Conservation (phyloP, 2,888 invertebrate genomes). For the Andrena trimmerana region DNA sequence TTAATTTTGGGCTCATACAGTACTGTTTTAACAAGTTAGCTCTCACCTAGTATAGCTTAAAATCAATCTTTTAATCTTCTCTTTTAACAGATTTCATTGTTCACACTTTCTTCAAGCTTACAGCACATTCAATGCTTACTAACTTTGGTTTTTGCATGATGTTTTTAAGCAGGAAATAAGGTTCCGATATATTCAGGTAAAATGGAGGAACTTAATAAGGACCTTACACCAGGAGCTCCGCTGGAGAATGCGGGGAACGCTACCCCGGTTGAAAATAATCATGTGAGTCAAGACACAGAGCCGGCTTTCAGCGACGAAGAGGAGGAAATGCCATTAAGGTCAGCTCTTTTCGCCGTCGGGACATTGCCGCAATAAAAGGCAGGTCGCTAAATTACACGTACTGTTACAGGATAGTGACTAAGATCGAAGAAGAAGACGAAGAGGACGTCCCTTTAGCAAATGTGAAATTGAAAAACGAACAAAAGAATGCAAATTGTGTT, state of each 20-base stretch:
- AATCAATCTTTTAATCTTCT: constrained; percentile 11
- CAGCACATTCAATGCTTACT: constrained; percentile 78
- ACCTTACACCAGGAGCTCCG: constrained; percentile 78
- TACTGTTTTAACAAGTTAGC: constrained; percentile 28
- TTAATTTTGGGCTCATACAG: constrained; percentile 13
- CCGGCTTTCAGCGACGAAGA: constrained; percentile 95
- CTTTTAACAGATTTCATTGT: constrained; percentile 50
- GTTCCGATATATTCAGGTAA: constrained; percentile 84
- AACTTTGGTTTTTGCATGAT: constrained; percentile 80
- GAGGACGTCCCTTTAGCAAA: constrained; percentile 93
- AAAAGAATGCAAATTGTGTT: constrained; percentile 79
- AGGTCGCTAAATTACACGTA: not conserved
- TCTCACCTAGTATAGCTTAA: not conserved
- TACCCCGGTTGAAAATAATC: constrained; percentile 84
- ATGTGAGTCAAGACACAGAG: constrained; percentile 87
- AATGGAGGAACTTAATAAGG: constrained; percentile 83
- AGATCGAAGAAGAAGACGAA: constrained; percentile 88
- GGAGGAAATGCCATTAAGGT: constrained; percentile 87
- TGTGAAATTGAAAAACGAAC: constrained; percentile 88
- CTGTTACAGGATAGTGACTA: constrained; percentile 78
- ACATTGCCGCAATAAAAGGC: not conserved
- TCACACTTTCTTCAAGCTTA: constrained; percentile 63
- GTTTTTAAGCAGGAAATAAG: constrained; percentile 82
- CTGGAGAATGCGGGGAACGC: constrained; percentile 75
- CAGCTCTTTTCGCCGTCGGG: not conserved